phyloP scores from a whole-genome alignment of 2,113 vertebrate species.

The Tragelaphus scriptus region DNA sequence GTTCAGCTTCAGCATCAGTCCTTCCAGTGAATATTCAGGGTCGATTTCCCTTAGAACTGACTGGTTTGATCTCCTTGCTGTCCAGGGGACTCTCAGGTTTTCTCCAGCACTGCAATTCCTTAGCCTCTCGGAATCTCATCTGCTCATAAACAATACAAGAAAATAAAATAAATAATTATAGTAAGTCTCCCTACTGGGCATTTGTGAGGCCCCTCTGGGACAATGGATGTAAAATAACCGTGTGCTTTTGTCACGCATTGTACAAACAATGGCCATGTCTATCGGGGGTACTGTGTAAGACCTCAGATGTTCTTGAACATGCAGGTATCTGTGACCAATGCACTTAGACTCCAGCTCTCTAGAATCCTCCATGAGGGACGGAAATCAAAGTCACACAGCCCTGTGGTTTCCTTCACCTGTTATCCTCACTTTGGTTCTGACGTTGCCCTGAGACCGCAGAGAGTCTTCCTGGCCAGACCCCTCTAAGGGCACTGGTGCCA shows the following conservation, averaged over 20 bases:
- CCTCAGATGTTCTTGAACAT: not conserved
- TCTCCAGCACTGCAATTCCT: not conserved
- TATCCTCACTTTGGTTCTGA: not conserved
- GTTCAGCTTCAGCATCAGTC: not conserved
- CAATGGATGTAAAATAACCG: not conserved
- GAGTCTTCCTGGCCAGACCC: not conserved
- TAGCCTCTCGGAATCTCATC: not conserved
- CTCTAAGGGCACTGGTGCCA: not conserved
- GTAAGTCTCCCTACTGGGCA: not conserved
- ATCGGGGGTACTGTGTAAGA: not conserved
- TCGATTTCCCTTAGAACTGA: not conserved
- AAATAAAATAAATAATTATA: not conserved
- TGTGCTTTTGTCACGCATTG: not conserved
- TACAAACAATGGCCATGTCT: not conserved
- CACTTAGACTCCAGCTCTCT: not conserved
- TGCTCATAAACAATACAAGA: not conserved
- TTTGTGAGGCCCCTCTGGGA: not conserved
- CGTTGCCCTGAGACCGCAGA: not conserved
- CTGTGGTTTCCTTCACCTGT: not conserved
- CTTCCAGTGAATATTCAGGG: not conserved
- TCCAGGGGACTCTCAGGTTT: not conserved
- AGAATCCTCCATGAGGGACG: not conserved
- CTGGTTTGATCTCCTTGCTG: not conserved
- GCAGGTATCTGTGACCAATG: not conserved
- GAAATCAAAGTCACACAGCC: not conserved